Conservation (phyloP, 2,888 invertebrate species). For the Clostera curtula region DNA sequence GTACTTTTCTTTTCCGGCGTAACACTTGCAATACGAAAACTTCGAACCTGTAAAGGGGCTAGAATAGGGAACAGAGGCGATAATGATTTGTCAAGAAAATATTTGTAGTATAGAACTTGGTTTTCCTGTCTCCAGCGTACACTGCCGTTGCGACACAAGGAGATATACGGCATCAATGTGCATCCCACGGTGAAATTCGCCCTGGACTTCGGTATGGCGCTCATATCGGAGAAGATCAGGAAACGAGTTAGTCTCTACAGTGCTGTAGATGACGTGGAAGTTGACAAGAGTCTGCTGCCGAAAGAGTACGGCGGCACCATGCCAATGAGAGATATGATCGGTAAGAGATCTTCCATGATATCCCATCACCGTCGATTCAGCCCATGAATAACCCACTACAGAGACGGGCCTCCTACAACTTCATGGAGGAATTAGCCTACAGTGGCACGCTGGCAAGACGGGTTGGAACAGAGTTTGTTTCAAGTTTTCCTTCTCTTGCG, state of each 20-base stretch:
- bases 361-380: no score
- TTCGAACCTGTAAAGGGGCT: no score
- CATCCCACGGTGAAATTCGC: constrained; percentile 85
- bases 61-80: no score
- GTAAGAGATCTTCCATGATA: constrained; percentile 50
- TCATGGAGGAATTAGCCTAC: no score
- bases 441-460: no score
- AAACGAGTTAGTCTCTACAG: constrained; percentile 81
- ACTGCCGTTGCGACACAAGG: constrained; percentile 86
- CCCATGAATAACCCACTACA: no score
- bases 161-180: constrained; percentile 83
- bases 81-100: no score
- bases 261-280: constrained; percentile 74
- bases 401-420: no score
- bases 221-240: constrained; percentile 85
- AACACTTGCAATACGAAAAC: no score
- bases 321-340: constrained; percentile 89
- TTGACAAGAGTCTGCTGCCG: constrained; percentile 80
- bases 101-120: background rate
- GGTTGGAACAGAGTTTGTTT: no score
- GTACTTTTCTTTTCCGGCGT: no score
- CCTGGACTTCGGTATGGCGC: constrained; percentile 83
- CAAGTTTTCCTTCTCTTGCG: no score
- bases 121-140: constrained; percentile 73
- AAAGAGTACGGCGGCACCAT: constrained; percentile 89